phyloP scores from a whole-genome alignment of 2,888 invertebrate species.

The Neuroscelio doddi region DNA sequence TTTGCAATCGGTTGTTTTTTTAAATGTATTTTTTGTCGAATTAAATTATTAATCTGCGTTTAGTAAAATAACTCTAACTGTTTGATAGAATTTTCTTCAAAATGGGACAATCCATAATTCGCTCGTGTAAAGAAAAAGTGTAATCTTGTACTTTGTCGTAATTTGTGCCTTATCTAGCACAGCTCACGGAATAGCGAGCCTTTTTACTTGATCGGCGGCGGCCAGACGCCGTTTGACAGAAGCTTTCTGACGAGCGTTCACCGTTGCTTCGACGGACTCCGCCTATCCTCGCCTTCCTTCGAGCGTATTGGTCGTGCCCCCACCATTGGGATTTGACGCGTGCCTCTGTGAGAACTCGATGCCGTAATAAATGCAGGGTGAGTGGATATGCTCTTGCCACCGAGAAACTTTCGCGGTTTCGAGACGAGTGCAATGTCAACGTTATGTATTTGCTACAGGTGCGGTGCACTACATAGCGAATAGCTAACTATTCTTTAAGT shows the following conservation, averaged over 20 bases:
- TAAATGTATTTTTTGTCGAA: too few relatives aligned
- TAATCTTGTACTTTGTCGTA: too few relatives aligned
- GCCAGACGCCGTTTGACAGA: conserved; percentile 67
- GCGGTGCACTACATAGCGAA: too few relatives aligned
- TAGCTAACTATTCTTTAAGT: too few relatives aligned
- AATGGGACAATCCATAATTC: background rate
- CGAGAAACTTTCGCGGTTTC: background rate
- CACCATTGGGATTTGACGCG: conserved; percentile 42
- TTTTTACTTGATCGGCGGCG: conserved; percentile 58
- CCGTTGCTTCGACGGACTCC: conserved; percentile 26
- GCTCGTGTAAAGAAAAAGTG: too few relatives aligned
- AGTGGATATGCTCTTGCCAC: background rate
- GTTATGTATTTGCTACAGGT: background rate
- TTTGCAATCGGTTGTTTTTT: background rate
- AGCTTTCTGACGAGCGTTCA: conserved; percentile 51
- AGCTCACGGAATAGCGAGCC: conserved; percentile 14
- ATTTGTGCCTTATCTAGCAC: too few relatives aligned
- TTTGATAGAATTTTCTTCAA: too few relatives aligned
- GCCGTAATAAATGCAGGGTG: background rate
- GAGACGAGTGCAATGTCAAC: too few relatives aligned
- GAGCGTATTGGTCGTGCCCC: conserved; percentile 52
- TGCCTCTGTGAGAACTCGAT: conserved; percentile 28
- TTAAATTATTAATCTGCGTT: too few relatives aligned
- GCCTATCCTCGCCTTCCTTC: conserved; percentile 49
- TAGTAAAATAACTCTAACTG: too few relatives aligned